Base-by-base conservation (phyloP, 2,113 vertebrate genomes). In the Lepus europaeus region DNA sequence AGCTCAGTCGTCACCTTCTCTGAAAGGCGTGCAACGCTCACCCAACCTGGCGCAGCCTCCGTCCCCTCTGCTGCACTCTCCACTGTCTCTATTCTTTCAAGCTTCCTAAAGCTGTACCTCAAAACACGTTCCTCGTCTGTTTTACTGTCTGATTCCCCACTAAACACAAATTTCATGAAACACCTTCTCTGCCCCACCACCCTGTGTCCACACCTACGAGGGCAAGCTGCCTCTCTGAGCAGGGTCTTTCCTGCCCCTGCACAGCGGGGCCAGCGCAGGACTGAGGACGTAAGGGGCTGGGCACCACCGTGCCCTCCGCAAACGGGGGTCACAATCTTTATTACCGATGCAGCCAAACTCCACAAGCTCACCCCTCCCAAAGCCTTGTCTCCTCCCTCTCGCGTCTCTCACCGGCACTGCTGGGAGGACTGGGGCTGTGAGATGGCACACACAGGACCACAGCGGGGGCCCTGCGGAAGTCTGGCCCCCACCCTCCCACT, bases 291-390 rank as follows among this genome's bases (percentile, higher is more conserved):
- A 87, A 36, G 13, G 17, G 5, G 23, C 39, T 5, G 10, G 61
- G 53, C 90, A 73, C 56, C 2, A 22, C 70, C 79, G n/a, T 17
- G 45, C 70, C 82, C 33, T 73, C 89, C 31, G 17, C 63, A 63
- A 89, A 88, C 61, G 73, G 56, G 8, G 11, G 29, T 59, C 33
- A 59, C 49, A 70, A 94, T 36, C 78, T 49, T 72, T 39, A 68
- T 56, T 90, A 83, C 6, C 45, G 63, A 91, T 33, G 51, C 22
- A 63, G 72, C 56, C 61, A 79, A 91, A 95, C 80, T 77, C 64
- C 81, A 78, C 66, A 79, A 72, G 74, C 33, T 93, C 70, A 33
- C 69, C 87, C 78, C 87, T 95, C 92, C 80, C 91, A 49, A 81
- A 91, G 68, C 45, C 64, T 64, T 63, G 66, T n/a, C 80, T 87